Percentiles rank a stretch among this genome's conserved stretches.
These are phyloP conservation scores for Salvelinus sp. DNA, from an alignment of 2,113 vertebrate genomes.

Conservation along the genomic window DNA sequence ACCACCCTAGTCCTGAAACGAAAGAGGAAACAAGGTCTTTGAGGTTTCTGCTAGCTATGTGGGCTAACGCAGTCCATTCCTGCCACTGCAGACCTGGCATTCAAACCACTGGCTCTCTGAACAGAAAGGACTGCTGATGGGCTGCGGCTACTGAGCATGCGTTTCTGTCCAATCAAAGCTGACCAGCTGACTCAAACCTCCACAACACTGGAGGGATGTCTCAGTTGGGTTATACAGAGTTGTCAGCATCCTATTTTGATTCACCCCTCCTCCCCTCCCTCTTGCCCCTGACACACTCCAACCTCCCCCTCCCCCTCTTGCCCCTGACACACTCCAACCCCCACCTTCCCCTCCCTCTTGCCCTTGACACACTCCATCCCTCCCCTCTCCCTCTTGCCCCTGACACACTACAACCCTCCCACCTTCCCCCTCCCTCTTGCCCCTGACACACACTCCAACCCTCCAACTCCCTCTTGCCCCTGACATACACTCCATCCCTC, in stretches of 20 bases:
- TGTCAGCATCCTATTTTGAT: slow-evolving; percentile 12
- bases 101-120: too few species aligned
- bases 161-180: too few species aligned
- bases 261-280: neutral
- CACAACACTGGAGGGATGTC: neutral
- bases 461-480: neutral
- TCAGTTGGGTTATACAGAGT: slow-evolving; percentile 21
- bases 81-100: too few species aligned
- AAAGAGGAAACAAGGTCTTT: too few species aligned
- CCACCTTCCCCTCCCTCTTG: neutral
- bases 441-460: neutral
- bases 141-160: too few species aligned
- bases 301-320: neutral
- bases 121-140: too few species aligned
- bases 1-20: too few species aligned
- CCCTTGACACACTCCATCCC: neutral
- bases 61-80: too few species aligned
- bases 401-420: neutral
- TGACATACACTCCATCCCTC: neutral
- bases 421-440: too few species aligned
- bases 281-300: neutral
- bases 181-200: neutral
- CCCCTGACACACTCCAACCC: neutral
- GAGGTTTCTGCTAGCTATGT: too few species aligned
- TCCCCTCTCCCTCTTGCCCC: neutral